phyloP scores from a whole-genome alignment of 2,888 invertebrate genomes.

The Hesperia comma region DNA sequence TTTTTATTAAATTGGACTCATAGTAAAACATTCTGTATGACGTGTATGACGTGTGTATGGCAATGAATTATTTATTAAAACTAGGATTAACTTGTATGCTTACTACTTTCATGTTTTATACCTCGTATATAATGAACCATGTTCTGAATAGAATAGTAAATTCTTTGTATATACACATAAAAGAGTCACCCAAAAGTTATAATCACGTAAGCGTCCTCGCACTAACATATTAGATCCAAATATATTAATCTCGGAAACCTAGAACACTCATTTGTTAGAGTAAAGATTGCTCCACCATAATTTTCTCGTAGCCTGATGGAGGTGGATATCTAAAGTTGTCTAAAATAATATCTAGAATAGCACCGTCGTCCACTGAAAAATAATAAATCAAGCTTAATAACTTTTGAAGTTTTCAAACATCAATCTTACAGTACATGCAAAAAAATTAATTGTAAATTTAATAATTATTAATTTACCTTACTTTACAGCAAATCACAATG shows the following conservation, averaged over 20 bases:
- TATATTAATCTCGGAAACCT: not conserved
- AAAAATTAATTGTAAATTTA: no score
- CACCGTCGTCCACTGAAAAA: slow-evolving; percentile 96
- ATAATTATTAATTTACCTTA: no score
- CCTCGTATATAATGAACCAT: not conserved
- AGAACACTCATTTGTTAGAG: slow-evolving; percentile 85
- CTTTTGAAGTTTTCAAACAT: no score
- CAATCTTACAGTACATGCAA: no score
- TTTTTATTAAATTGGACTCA: not conserved
- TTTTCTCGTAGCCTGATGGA: slow-evolving; percentile 95
- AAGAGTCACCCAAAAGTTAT: slow-evolving; percentile 37
- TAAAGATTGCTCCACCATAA: slow-evolving; percentile 98
- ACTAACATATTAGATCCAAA: slow-evolving; percentile 41
- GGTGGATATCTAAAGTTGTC: slow-evolving; percentile 94
- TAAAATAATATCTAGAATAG: slow-evolving; percentile 97
- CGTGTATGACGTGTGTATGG: not conserved
- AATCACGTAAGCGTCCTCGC: slow-evolving; percentile 46
- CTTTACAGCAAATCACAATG: no score
- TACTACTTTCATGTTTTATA: not conserved
- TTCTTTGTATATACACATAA: slow-evolving; percentile 38
- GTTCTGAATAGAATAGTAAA: slow-evolving; percentile 5
- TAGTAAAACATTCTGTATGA: not conserved
- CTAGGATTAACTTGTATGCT: not conserved
- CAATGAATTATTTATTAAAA: not conserved
- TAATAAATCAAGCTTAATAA: not conserved